These are phyloP conservation scores for Podargus strigoides DNA, from an alignment of 2,797 vertebrate genomes.

Conservation along the genomic window DNA sequence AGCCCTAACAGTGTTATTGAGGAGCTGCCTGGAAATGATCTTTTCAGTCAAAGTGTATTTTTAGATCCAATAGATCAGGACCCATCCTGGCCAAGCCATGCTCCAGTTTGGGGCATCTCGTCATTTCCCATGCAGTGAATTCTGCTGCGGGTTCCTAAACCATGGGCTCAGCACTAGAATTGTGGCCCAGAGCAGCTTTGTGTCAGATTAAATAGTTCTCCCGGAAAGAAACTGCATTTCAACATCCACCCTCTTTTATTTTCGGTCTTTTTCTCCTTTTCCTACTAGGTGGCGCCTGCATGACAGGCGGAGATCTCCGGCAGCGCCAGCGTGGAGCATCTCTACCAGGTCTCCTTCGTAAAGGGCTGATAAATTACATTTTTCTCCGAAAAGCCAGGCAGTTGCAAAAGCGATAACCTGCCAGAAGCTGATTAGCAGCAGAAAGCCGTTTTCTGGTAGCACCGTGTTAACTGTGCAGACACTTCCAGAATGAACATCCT, in stretches of 20 bases:
- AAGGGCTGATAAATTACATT: conserved; percentile 10
- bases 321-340: neutral
- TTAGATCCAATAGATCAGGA: neutral
- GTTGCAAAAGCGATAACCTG: neutral
- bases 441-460: neutral
- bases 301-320: neutral
- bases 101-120: neutral
- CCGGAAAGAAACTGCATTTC: neutral
- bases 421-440: neutral
- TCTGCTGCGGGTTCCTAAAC: neutral
- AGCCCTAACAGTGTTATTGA: neutral
- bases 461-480: fast-evolving
- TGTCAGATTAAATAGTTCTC: neutral
- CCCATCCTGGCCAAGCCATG: neutral
- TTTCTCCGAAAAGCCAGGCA: conserved; percentile 13
- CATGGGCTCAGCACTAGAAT: neutral
- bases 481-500: neutral
- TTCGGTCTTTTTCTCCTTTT: conserved; percentile 14
- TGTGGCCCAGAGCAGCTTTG: neutral
- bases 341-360: neutral
- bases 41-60: neutral
- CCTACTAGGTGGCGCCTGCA: conserved; percentile 55
- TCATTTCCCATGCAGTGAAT: neutral
- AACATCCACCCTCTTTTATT: neutral
- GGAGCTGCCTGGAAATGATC: neutral